Evolutionary conservation across 2,888 invertebrate species (phyloP).

Genomic region (Philereme vetulata): DNA sequence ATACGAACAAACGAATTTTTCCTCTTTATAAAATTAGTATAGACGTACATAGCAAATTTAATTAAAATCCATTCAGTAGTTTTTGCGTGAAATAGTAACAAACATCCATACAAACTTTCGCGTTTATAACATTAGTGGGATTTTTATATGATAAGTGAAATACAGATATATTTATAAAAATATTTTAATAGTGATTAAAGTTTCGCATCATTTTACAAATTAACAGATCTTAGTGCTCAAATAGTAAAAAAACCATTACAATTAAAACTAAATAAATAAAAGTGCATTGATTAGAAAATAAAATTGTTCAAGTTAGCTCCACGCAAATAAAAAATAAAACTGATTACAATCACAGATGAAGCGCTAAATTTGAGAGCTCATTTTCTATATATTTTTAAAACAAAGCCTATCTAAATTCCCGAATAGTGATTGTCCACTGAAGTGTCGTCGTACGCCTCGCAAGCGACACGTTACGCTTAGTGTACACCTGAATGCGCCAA

Average conservation of each 20-base stretch:
- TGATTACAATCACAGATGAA: conserved; percentile 79
- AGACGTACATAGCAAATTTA: too few species aligned
- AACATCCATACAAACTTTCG: too few species aligned
- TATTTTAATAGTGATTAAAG: conserved; percentile 67
- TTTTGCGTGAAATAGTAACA: too few species aligned
- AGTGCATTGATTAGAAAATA: conserved; percentile 73
- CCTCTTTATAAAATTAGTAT: too few species aligned
- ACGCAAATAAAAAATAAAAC: conserved; percentile 65
- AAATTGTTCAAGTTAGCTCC: conserved; percentile 75
- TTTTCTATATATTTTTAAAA: conserved; percentile 45
- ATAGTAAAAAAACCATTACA: conserved; percentile 74
- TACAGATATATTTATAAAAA: conserved; percentile 49
- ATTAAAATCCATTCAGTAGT: too few species aligned
- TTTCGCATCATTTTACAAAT: conserved; percentile 75
- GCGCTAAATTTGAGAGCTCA: conserved; percentile 73
- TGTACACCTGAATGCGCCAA: neutral
- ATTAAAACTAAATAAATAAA: conserved; percentile 78
- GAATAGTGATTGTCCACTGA: neutral
- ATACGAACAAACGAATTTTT: too few species aligned
- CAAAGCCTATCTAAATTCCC: conserved; percentile 22
- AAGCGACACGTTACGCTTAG: conserved; percentile 1
- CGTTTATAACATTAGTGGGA: too few species aligned
- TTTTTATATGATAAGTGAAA: too few species aligned
- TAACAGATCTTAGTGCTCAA: conserved; percentile 83
- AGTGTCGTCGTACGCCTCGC: neutral